These are phyloP conservation scores for Alentia gelatinosa DNA, from an alignment of 2,888 invertebrate species.

Conservation along the genomic window DNA sequence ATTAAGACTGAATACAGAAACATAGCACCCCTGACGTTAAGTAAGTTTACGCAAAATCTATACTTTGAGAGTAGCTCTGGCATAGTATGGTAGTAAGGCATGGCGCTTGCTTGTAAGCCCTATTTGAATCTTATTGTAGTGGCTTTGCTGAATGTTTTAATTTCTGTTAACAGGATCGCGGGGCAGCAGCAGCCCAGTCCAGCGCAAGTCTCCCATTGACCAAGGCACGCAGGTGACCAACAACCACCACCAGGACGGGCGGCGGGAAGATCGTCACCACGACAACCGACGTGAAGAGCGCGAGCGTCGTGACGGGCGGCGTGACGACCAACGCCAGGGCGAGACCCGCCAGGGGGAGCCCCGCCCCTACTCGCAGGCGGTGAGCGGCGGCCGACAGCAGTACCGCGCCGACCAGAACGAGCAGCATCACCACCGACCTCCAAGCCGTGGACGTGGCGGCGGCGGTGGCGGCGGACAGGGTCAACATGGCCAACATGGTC, in stretches of 20 bases:
- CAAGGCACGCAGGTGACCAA: constrained; percentile 23
- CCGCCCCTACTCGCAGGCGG: constrained; percentile 13
- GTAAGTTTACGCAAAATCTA: no score
- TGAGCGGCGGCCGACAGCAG: constrained; percentile 57
- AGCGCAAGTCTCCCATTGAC: constrained; percentile 57
- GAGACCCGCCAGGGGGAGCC: neutral
- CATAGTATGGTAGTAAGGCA: no score
- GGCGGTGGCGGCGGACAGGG: neutral
- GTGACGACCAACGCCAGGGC: neutral
- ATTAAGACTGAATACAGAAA: no score
- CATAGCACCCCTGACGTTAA: no score
- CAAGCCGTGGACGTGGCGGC: neutral
- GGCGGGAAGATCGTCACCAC: neutral
- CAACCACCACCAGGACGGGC: constrained; percentile 31
- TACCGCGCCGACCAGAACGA: constrained; percentile 56
- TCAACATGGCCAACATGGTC: neutral
- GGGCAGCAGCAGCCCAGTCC: constrained; percentile 59
- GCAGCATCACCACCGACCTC: neutral
- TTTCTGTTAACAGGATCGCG: constrained; percentile 49
- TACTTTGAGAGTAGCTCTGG: no score
- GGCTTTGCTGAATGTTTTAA: no score
- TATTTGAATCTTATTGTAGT: no score
- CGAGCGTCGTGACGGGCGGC: neutral
- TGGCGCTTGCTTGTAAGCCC: no score
- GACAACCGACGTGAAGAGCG: neutral